A percentile compares a stretch with the other conserved stretches of the same genome.
Conservation (phyloP, 2,113 vertebrate genomes). For the Phrynosoma platyrhinos region DNA sequence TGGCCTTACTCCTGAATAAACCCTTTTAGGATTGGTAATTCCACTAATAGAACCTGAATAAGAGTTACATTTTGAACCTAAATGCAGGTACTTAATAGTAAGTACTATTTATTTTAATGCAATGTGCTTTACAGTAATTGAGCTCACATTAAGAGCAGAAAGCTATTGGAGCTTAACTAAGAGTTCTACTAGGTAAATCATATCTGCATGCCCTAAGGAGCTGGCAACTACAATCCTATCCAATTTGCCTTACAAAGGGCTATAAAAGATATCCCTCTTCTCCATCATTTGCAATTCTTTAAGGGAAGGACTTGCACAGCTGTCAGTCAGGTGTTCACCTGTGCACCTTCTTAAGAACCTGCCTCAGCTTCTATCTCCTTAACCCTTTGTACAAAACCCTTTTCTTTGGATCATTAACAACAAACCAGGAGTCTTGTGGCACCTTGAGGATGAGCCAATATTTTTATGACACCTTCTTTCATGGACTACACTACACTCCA, state of each 20-base stretch:
- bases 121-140: background rate
- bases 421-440: background rate
- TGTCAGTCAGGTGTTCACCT: background rate
- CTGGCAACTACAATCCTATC: background rate
- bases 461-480: background rate
- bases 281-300: conserved; percentile 36
- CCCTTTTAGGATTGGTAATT: background rate
- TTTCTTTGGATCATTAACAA: conserved; percentile 32
- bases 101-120: background rate
- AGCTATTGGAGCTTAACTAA: background rate
- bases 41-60: background rate
- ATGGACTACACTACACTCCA: background rate
- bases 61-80: background rate
- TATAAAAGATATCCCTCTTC: background rate
- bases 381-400: conserved; percentile 6
- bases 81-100: background rate
- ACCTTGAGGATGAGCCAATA: background rate
- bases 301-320: background rate
- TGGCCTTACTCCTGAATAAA: background rate
- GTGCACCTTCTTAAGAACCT: conserved; percentile 29
- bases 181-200: background rate
- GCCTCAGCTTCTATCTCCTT: conserved; percentile 36
- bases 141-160: background rate
- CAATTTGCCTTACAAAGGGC: background rate
- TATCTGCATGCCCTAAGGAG: background rate